These are phyloP conservation scores for Mycalesis mineus DNA, from an alignment of 2,888 invertebrate genomes.

Conservation along the genomic window DNA sequence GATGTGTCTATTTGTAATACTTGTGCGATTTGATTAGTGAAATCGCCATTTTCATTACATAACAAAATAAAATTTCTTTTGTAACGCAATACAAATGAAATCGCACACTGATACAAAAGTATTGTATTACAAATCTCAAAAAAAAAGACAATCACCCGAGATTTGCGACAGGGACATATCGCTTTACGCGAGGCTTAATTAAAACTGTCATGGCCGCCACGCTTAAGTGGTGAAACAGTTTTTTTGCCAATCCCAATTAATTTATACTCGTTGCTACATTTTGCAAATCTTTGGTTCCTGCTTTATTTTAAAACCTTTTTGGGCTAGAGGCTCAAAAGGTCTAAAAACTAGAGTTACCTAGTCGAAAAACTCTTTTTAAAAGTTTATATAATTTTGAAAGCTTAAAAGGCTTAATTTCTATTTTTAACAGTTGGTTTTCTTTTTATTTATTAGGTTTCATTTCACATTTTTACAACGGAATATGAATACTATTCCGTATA, in stretches of 20 bases:
- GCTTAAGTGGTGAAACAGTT: constrained; percentile 1
- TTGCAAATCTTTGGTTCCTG: not conserved
- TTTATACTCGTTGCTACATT: not conserved
- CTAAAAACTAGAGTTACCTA: too few relatives aligned
- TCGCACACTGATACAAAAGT: constrained; percentile 1
- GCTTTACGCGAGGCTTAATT: constrained; percentile 5
- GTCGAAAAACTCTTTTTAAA: too few relatives aligned
- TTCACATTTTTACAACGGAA: too few relatives aligned
- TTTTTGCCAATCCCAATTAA: constrained; percentile 5
- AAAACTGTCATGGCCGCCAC: constrained; percentile 7
- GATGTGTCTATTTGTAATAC: too few relatives aligned
- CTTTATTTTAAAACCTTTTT: not conserved
- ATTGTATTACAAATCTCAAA: constrained; percentile 3
- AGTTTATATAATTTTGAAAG: too few relatives aligned
- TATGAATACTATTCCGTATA: too few relatives aligned
- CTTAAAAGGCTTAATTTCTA: too few relatives aligned
- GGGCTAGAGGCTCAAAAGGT: not conserved
- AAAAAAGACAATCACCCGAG: constrained; percentile 5
- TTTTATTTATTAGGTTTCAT: too few relatives aligned
- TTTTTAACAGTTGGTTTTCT: too few relatives aligned
- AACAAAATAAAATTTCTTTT: not conserved
- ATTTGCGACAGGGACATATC: constrained; percentile 9
- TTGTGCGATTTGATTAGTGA: too few relatives aligned
- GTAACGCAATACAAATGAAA: constrained; percentile 4
- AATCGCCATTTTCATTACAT: too few relatives aligned